Evolutionary conservation across 2,113 vertebrate species (phyloP), one percentile per base, ranked within the genome.

Genomic region (Nothobranchius furzeri): DNA sequence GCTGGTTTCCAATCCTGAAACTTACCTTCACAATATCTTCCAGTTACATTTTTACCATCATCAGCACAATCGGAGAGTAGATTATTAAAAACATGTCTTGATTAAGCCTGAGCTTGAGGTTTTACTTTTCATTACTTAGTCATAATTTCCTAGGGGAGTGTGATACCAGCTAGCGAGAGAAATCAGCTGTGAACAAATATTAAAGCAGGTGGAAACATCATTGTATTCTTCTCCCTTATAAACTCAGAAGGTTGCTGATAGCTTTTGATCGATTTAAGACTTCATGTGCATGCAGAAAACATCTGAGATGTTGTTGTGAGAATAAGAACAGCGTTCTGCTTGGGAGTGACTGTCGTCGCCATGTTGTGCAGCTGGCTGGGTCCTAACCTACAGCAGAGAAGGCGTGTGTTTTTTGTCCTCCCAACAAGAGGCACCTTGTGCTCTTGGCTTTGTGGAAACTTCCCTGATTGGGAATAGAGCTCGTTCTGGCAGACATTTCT

Each of bases 371-470:
- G 76, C 76, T 68, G 37, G 75, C 75, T 67, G 68, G 58, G 45
- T 49, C 9, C 45, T 70, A 73, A 76, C 56, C 58, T 83, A 70
- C 61, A 75, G 74, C 60, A 68, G 76, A 70, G 68, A 75, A 73
- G 46, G 60, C 25, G 7, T 58, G 36, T 75, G 74, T 62, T 81
- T 83, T 77, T 77, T 55, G 82, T 76, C 56, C 52, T 51, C 68
- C 76, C 71, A 85, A 89, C 84, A 90, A 90, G 85, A 79, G 82
- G 72, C 51, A 85, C 73, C 82, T 90, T 92, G 79, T 91, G 67
- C 70, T 84, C 45, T 12, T 69, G 72, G 69, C 62, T 74, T 74
- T 43, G 78, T 84, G 78, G 88, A 91, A 90, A 85, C 73, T 56
- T 79, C 76, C 78, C 76, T 87, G 80, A 81, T 90, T 83, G 78